Conservation (phyloP, 2,797 vertebrate species). For the Sebastiscus tertius region DNA sequence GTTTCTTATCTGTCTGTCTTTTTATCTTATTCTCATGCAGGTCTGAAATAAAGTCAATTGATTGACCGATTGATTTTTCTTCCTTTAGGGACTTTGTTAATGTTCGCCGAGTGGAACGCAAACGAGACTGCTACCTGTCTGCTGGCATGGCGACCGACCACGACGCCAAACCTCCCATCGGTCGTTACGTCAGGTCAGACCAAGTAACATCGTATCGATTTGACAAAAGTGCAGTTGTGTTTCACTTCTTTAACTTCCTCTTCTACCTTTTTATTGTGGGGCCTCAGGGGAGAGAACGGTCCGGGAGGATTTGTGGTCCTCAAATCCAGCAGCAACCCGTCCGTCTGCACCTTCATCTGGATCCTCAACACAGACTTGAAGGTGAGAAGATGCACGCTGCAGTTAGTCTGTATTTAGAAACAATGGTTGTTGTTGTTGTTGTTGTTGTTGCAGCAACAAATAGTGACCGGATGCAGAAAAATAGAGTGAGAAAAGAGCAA, state of each 20-base stretch:
- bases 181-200: slow-evolving; percentile 90
- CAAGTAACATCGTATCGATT: background rate
- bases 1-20: background rate
- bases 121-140: slow-evolving; percentile 91
- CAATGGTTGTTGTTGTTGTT: too few relatives aligned
- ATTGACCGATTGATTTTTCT: slow-evolving; percentile 8
- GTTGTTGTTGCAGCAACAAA: background rate
- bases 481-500: too few relatives aligned
- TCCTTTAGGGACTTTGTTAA: slow-evolving; percentile 93
- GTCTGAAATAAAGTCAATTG: background rate
- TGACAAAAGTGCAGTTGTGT: slow-evolving; percentile 6
- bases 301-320: slow-evolving; percentile 95
- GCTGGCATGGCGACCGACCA: slow-evolving; percentile 91
- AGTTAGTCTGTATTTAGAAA: background rate
- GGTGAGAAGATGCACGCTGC: slow-evolving; percentile 73
- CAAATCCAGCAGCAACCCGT: slow-evolving; percentile 89
- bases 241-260: background rate
- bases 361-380: slow-evolving; percentile 97
- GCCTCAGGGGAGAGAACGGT: slow-evolving; percentile 92
- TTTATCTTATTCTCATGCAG: background rate
- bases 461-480: background rate
- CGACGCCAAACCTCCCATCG: slow-evolving; percentile 83
- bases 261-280: background rate
- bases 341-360: slow-evolving; percentile 95
- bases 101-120: slow-evolving; percentile 92